Base-by-base conservation (phyloP, 2,888 invertebrate genomes). In the Brachypterus glaber region DNA sequence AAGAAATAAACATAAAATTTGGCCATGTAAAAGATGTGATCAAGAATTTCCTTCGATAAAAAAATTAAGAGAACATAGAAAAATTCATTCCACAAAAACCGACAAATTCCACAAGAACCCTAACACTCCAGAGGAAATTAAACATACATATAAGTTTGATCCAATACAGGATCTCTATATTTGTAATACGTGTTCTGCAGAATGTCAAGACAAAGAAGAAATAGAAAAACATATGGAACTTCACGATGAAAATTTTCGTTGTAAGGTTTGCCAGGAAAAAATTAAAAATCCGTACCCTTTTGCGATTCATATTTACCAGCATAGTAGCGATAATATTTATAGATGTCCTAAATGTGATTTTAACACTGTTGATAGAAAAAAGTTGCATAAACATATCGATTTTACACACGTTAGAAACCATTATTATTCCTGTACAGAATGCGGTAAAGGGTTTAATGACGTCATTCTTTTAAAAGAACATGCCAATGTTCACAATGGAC, bases 381-480 rank as follows among this genome's bases (percentile, higher is more conserved):
- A n/a, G n/a, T n/a, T n/a, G n/a, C n/a, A n/a, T n/a, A n/a, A n/a
- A n/a, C n/a, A n/a, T n/a, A n/a, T n/a, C n/a, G n/a, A n/a, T n/a
- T n/a, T n/a, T n/a, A n/a, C n/a, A n/a, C n/a, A n/a, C n/a, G n/a
- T n/a, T n/a, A n/a, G n/a, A n/a, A 61, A 67, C 33, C 66, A 63
- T 43, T 63, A 62, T 32, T 66, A 57, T 40, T 61, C 70, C 4
- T 72, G 71, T 37, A 54, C 63, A 18, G 58, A 58, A 2, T 72
- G 72, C 40, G 71, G 70, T 0, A 71, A 70, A 48, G 67, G 64
- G 2, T 72, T 62, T 48, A 63, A 68, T 1, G 61, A 60, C 11
- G 58, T 58, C n/a, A 60, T 66, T 4, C 67, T 68, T 29, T 56
- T 70, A 17, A 57, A 63, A 29, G 57, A 66, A 12, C 72, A 72